Evolutionary conservation across 2,888 invertebrate genomes (phyloP).

Genomic region (Pherbina coryleti): DNA sequence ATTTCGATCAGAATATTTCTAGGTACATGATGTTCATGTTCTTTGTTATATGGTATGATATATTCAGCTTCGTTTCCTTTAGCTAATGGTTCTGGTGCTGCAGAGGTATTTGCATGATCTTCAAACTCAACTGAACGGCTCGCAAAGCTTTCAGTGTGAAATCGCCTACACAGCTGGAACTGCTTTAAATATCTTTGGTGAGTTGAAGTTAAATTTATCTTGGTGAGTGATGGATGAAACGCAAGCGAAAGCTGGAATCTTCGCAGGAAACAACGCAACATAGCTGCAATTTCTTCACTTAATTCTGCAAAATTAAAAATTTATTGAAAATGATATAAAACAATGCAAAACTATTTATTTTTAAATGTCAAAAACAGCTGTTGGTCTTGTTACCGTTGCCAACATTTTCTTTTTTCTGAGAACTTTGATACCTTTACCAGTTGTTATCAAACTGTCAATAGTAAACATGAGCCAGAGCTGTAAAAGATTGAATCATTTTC

Average conservation of each 20-base stretch:
- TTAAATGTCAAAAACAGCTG: too few relatives aligned
- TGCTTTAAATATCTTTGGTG: not conserved
- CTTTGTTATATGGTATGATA: conserved; percentile 55
- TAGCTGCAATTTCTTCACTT: conserved; percentile 17
- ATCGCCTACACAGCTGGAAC: not conserved
- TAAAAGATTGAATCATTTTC: too few relatives aligned
- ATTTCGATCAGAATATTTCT: conserved; percentile 46
- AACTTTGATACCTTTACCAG: too few relatives aligned
- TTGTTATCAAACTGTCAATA: too few relatives aligned
- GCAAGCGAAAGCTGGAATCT: conserved; percentile 48
- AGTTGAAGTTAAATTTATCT: not conserved
- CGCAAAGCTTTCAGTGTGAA: not conserved
- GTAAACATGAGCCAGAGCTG: too few relatives aligned
- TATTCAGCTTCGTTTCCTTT: conserved; percentile 58
- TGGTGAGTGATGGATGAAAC: conserved; percentile 25
- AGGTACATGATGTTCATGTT: conserved; percentile 51
- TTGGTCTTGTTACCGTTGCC: too few relatives aligned
- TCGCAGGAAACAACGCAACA: conserved; percentile 52
- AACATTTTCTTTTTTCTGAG: too few relatives aligned
- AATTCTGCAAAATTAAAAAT: too few relatives aligned
- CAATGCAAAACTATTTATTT: too few relatives aligned
- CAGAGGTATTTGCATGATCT: conserved; percentile 9
- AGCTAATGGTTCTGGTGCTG: not conserved
- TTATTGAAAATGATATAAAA: too few relatives aligned
- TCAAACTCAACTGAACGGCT: not conserved